Conservation (phyloP, 2,888 invertebrate genomes). For the Cheilosia urbana region DNA sequence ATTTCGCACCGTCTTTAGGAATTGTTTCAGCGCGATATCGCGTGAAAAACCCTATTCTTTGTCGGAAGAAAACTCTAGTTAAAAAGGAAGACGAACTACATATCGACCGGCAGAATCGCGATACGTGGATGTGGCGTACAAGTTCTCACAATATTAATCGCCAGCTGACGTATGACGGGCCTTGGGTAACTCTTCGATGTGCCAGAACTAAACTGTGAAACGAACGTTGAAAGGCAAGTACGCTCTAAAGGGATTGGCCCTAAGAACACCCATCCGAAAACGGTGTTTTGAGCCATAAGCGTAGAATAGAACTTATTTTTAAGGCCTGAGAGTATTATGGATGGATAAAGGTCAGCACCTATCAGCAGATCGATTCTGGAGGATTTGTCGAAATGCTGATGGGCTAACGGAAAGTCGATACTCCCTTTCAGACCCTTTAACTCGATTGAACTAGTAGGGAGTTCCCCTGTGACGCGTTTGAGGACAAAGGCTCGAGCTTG, state of each 20-base stretch:
- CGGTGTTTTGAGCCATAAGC: slow-evolving; percentile 11
- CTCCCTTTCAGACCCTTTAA: neutral
- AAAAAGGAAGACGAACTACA: neutral
- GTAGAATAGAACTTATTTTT: neutral
- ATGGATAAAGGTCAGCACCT: no score
- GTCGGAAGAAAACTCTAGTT: neutral
- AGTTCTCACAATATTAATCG: neutral
- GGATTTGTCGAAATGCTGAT: neutral
- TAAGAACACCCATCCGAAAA: neutral
- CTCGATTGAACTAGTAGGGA: neutral
- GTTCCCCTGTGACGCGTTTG: neutral
- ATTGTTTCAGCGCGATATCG: neutral
- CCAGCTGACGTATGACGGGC: neutral
- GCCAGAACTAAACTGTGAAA: slow-evolving; percentile 14
- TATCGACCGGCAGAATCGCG: neutral
- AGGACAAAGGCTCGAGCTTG: neutral
- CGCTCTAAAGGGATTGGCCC: neutral
- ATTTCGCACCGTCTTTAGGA: neutral
- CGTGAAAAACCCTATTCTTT: neutral
- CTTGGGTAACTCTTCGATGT: neutral
- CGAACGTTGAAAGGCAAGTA: neutral
- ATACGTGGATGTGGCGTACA: neutral
- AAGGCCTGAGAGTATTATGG: neutral
- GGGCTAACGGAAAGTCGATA: neutral
- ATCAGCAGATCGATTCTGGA: neutral